Base-by-base conservation (phyloP, 1,140 invertebrate species). In the Harpegnathos saltator region DNA sequence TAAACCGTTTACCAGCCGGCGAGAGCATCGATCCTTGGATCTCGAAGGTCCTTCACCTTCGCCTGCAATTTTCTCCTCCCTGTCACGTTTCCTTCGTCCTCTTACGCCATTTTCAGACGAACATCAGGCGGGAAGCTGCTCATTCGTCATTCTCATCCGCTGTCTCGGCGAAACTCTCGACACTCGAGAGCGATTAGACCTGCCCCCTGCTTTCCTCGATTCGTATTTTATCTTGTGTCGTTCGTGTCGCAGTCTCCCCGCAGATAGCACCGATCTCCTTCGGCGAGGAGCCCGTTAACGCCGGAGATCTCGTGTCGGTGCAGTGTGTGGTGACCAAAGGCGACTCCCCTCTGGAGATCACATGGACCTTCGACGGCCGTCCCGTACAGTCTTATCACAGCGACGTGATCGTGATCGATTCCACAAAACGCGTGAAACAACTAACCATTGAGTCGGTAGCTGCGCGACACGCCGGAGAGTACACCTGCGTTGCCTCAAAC, bases 401-500 rank as follows among this genome's bases (percentile, higher is more conserved):
- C 81, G 94, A 92, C 73, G 93, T 94, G 78, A 85, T 91, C 11
- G 90, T 95, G 56, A 92, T 91, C 85, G 95, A 92, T 89, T 95
- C 95, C 86, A 96, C 96, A 86, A 96, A 95, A 86, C 93, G 94
- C 78, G 94, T 92, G 29, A 95, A 92, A 88, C 92, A 94, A 73
- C 87, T 97, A 75, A 96, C 96, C 24, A 97, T 98, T 83, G 96
- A 97, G 85, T 96, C 96, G 17, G 96, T 97, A 3, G 96, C 95
- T 90, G 96, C 96, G 75, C 95, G 95, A 82, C 96, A 97, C 93
- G 96, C 95, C 85, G 97, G 97, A 56, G 97, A 97, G 91, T 97
- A 97, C 89, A 97, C 96, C 24, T 97, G 97, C 90, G 95, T 95
- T 24, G 98, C 97, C 19, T 96, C 95, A 86, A 98, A 98, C 93